Base-by-base conservation (phyloP, 2,888 invertebrate genomes). In the Hydraecia micacea region DNA sequence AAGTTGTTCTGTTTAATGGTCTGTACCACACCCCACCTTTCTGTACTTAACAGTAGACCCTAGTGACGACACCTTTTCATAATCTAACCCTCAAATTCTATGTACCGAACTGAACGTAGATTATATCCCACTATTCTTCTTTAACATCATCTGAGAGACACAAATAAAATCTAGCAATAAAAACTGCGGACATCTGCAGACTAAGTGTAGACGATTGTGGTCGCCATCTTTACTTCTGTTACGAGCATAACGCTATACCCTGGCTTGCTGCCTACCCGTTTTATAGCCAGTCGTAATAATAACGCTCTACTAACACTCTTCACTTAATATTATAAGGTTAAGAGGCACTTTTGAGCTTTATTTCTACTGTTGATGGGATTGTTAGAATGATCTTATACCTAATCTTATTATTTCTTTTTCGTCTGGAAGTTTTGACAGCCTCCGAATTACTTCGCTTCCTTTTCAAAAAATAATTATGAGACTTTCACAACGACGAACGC, bases 131-230 rank as follows among this genome's bases (percentile, higher is more conserved):
- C 52, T 18, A 21, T 49, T 49, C 52, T 21, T 7, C 52, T 21
- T 21, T 52, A 21, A 21, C 52, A 52, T 52, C 52, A 21, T 52
- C 52, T 52, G 21, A 52, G 21, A 21, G 2, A 8, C 21, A 52
- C 52, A 52, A 52, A 21, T 52, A 52, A 52, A 52, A 7, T 52
- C 9, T 55, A 55, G 28, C 75, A 28, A 74, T 74, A 85, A 89
- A 88, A 88, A 66, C 66, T 68, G 36, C 55, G 68, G 74, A 74
- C 86, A 88, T 89, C 88, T 89, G 85, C 85, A 79, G 18, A 68
- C 67, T 49, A 49, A 87, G 80, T 75, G 63, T 58, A 63, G 36
- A 60, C 70, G 73, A 70, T 65, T 71, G 36, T 63, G 42, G 52
- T 28, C 62, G 79, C 86, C 78, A 77, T 87, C 82, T 87, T 87